Percentiles rank a stretch among this genome's conserved stretches.
These are phyloP conservation scores for Metalampra italica DNA, from an alignment of 2,888 invertebrate genomes.

Conservation along the genomic window DNA sequence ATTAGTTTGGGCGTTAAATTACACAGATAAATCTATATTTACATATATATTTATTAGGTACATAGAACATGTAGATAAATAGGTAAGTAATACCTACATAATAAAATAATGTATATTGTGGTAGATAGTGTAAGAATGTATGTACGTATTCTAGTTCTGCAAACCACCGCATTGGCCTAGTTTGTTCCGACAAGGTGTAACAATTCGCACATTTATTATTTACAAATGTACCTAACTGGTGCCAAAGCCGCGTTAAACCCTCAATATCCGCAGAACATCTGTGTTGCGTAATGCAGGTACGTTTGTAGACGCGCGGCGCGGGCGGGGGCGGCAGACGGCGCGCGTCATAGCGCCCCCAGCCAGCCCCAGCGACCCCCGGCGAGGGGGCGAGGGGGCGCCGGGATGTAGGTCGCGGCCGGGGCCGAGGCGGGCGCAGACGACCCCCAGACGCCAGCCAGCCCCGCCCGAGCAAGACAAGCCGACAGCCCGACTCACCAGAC, in stretches of 20 bases:
- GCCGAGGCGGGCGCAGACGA: conserved; percentile 59
- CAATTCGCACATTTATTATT: neutral
- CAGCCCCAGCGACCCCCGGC: conserved; percentile 9
- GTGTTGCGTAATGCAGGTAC: conserved; percentile 64
- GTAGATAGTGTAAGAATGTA: no score
- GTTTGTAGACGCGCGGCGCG: conserved; percentile 14
- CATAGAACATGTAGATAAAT: no score
- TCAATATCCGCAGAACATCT: conserved; percentile 31
- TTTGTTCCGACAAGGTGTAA: no score
- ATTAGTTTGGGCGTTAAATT: no score
- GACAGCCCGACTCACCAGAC: conserved; percentile 27
- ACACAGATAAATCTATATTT: no score
- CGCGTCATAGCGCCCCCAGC: conserved; percentile 32
- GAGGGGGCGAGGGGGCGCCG: conserved; percentile 21
- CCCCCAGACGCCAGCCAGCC: conserved; percentile 57
- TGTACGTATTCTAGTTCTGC: no score
- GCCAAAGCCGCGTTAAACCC: neutral
- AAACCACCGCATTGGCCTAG: no score
- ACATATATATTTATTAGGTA: no score
- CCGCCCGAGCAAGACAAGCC: conserved; percentile 28
- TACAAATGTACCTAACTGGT: neutral
- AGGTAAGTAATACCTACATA: no score
- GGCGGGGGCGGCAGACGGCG: conserved; percentile 35
- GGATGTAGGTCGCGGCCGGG: conserved; percentile 64
- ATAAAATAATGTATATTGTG: no score